A percentile compares a stretch with the other conserved stretches of the same genome.
Conservation (phyloP, 2,113 vertebrate genomes). For the Panthera leo region DNA sequence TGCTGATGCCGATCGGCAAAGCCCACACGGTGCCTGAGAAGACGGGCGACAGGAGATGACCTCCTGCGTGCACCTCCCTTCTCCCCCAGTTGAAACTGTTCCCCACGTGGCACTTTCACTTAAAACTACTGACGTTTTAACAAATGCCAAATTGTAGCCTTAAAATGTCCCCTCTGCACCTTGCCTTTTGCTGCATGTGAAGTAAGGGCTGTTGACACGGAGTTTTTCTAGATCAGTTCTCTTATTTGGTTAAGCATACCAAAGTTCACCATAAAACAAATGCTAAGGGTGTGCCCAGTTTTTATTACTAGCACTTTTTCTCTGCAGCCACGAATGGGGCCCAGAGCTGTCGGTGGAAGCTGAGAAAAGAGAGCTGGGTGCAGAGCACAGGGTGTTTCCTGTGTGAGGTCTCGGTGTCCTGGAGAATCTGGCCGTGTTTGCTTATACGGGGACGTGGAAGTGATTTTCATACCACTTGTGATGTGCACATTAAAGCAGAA, state of each 20-base stretch:
- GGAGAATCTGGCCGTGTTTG: too few species aligned
- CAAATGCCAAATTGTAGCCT: neutral
- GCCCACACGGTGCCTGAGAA: neutral
- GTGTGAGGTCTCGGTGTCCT: too few species aligned
- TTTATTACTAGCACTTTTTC: neutral
- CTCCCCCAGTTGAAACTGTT: neutral
- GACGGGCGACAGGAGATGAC: neutral
- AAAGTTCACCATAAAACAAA: neutral
- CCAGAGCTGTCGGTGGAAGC: accelerated
- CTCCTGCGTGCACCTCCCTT: too few species aligned
- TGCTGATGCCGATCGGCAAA: neutral
- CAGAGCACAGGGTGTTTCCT: neutral
- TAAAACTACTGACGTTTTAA: neutral
- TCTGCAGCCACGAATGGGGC: neutral
- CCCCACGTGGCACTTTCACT: neutral
- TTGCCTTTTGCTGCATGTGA: neutral
- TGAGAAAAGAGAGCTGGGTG: neutral
- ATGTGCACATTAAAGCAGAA: neutral
- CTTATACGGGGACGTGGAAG: neutral
- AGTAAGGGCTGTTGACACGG: neutral
- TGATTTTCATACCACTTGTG: neutral
- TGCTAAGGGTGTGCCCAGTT: neutral
- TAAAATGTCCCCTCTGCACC: neutral
- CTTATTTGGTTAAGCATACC: neutral
- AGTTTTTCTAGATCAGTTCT: neutral